phyloP scores from a whole-genome alignment of 2,113 vertebrate species.

The Coregonus clupeaformis region DNA sequence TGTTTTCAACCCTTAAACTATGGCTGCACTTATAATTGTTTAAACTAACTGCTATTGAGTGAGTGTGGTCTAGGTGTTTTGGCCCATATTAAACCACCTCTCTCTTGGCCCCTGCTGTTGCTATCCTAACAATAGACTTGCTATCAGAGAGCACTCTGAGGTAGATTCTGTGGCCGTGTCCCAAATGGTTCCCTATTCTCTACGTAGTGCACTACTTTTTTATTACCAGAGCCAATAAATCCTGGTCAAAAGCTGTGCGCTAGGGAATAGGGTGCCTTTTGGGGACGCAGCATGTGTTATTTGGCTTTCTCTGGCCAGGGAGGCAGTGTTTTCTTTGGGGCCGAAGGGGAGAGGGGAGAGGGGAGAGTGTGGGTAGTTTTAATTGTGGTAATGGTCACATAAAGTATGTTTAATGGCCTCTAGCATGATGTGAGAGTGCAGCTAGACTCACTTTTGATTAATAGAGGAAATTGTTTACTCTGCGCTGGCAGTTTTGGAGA shows the following conservation, averaged over 20 bases:
- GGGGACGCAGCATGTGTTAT: background rate
- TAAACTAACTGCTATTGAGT: conserved; percentile 1
- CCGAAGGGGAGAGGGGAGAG: conserved; percentile 32
- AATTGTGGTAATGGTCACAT: conserved; percentile 47
- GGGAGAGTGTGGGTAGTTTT: conserved; percentile 40
- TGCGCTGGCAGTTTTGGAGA: conserved; percentile 42
- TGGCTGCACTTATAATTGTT: background rate
- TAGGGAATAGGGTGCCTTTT: no score
- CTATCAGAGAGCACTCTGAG: conserved; percentile 37
- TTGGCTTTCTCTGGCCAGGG: conserved; percentile 14
- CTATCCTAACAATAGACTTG: conserved; percentile 40
- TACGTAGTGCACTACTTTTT: no score
- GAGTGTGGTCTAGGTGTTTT: conserved; percentile 11
- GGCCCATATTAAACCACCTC: conserved; percentile 20
- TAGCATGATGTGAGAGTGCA: conserved; percentile 46
- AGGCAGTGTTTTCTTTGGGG: conserved; percentile 45
- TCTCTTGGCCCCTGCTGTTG: background rate
- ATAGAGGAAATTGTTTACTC: conserved; percentile 56
- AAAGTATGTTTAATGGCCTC: conserved; percentile 52
- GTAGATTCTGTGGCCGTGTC: background rate
- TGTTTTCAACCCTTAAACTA: conserved; percentile 16
- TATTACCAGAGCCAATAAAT: no score
- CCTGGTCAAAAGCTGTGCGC: no score
- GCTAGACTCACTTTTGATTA: conserved; percentile 55
- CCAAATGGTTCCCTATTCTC: no score